Evolutionary conservation across 2,888 invertebrate species (phyloP), one percentile per base, ranked within the genome.

Genomic region (Cacoxenus indagator): DNA sequence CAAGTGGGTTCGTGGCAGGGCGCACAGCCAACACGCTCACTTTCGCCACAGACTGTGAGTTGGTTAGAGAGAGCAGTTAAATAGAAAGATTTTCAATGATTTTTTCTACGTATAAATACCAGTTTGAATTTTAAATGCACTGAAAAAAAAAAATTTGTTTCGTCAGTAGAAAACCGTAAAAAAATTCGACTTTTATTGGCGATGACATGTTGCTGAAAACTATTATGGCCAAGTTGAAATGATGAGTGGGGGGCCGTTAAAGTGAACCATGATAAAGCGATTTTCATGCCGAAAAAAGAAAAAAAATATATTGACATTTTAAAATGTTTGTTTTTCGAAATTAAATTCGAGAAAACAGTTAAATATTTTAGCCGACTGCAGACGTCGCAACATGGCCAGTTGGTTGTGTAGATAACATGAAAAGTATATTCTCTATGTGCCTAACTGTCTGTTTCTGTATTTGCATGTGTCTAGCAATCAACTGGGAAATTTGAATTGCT

Each of bases 11-110:
- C 68, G 1, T 11, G 4, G 64, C 81, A 76, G 14, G 64, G 48
- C 27, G 76, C 0, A 67, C 78, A 81, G n/a, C 67, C 24, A 1
- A 26, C 61, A 43, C 68, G 9, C 67, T 77, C 81, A 37, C 76
- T 70, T 55, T 64, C 37, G 9, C 70, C 78, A 48, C 81, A 81
- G 37, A 70, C 80, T 76, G 37, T 37, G 37, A 1, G 5, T 14
- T n/a, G n/a, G n/a, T n/a, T n/a, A n/a, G n/a, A n/a, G n/a, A n/a
- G n/a, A n/a, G n/a, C n/a, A n/a, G n/a, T n/a, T n/a, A n/a, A 37
- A 37, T 4, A 1, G 2, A 1, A 37, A 37, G 8, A 37, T 11
- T 37, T 2, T 37, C 14, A 11, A 37, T 37, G 8, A 11, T 37
- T 37, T 8, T 37, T 37, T 4, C 37, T 37, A 11, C 14, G 2